Conservation (phyloP, 2,888 invertebrate species). For the Drosophila subquinaria region DNA sequence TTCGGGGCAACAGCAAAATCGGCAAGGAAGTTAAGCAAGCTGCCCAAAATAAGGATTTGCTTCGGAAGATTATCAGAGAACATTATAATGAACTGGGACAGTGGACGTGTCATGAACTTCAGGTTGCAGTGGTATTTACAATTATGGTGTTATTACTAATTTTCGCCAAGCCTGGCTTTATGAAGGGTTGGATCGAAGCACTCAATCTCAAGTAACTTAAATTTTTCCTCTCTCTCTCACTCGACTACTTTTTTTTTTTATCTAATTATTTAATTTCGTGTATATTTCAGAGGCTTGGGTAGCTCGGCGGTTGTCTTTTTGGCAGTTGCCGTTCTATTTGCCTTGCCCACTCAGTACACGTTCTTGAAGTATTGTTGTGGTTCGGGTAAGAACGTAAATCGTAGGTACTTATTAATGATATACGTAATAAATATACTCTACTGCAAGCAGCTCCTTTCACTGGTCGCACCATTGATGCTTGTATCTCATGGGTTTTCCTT, state of each 20-base stretch:
- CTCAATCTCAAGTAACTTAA: constrained; percentile 62
- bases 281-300: constrained; percentile 53
- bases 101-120: constrained; percentile 90
- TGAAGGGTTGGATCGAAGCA: constrained; percentile 91
- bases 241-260: neutral
- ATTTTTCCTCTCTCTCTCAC: too few species aligned
- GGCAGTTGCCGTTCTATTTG: constrained; percentile 91
- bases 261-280: neutral
- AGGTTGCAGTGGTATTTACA: constrained; percentile 90
- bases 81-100: constrained; percentile 90
- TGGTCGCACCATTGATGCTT: constrained; percentile 86
- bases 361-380: constrained; percentile 89
- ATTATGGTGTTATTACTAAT: constrained; percentile 93
- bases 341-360: constrained; percentile 91
- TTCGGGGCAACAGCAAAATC: constrained; percentile 61
- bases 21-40: constrained; percentile 79
- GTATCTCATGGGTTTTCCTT: constrained; percentile 92
- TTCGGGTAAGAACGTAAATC: constrained; percentile 44
- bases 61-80: constrained; percentile 85
- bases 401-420: neutral
- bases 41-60: constrained; percentile 87
- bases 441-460: constrained; percentile 54
- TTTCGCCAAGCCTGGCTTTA: constrained; percentile 93
- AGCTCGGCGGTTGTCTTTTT: constrained; percentile 90
- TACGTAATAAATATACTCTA: neutral